phyloP scores from a whole-genome alignment of 2,888 invertebrate genomes.

The Eupithecia tripunctaria region DNA sequence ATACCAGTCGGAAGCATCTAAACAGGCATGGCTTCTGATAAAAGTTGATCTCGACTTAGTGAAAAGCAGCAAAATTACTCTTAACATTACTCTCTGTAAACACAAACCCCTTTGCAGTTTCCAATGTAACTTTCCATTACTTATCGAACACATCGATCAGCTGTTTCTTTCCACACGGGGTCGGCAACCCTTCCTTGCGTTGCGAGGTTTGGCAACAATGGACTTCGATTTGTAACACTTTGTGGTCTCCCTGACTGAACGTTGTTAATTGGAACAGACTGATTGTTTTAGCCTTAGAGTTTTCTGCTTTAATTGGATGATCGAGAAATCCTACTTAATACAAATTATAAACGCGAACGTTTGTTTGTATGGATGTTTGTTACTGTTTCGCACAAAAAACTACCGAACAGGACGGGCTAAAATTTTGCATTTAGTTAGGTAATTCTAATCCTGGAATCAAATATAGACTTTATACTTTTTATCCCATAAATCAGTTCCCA shows the following conservation, averaged over 20 bases:
- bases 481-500: no score
- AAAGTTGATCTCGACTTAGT: background rate
- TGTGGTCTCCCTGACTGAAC: background rate
- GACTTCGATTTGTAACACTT: slow-evolving; percentile 5
- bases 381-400: no score
- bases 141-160: slow-evolving; percentile 67
- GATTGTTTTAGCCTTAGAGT: background rate
- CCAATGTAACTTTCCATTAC: background rate
- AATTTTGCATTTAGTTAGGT: no score
- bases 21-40: no score
- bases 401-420: no score
- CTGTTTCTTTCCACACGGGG: slow-evolving; percentile 74
- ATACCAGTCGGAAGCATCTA: no score
- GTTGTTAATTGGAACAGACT: background rate
- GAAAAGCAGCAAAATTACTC: background rate
- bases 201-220: slow-evolving; percentile 4
- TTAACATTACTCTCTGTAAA: background rate
- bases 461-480: no score
- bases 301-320: no score
- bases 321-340: no score
- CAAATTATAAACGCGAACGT: no score
- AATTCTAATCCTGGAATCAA: no score
- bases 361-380: no score
- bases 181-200: slow-evolving; percentile 63
- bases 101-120: background rate